Evolutionary conservation across 2,113 vertebrate species (phyloP).

Genomic region (Alectura lathami): DNA sequence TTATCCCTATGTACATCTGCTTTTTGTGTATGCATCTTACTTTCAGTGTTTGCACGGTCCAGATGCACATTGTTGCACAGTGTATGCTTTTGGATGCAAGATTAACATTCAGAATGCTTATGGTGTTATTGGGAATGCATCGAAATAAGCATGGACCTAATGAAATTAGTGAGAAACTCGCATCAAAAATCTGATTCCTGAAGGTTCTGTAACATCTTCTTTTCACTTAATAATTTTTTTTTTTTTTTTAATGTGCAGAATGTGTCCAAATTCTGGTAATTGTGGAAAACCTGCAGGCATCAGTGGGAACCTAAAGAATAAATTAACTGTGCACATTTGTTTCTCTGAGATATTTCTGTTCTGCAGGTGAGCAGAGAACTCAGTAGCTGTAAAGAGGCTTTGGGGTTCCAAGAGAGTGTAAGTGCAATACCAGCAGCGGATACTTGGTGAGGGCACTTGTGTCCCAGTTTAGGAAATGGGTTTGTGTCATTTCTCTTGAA

Average conservation of each 20-base stretch:
- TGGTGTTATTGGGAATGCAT: not conserved
- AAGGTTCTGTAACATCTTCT: not conserved
- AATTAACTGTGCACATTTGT: not conserved
- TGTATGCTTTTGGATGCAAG: not conserved
- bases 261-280: not conserved
- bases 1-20: not conserved
- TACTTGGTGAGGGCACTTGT: not conserved
- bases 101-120: not conserved
- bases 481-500: not conserved
- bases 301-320: not conserved
- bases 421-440: accelerated
- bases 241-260: not conserved
- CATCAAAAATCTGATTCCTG: not conserved
- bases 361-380: not conserved
- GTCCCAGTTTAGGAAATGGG: not conserved
- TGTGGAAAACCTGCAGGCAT: not conserved
- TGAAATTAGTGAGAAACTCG: not conserved
- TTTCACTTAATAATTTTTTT: not conserved
- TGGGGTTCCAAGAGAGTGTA: not conserved
- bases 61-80: not conserved
- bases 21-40: not conserved
- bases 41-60: not conserved
- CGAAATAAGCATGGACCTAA: not conserved
- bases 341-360: not conserved
- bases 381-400: not conserved